Evolutionary conservation across 1,140 invertebrate genomes (phyloP), one percentile per base, ranked within the genome.

Genomic region (Drosophila tristis): DNA sequence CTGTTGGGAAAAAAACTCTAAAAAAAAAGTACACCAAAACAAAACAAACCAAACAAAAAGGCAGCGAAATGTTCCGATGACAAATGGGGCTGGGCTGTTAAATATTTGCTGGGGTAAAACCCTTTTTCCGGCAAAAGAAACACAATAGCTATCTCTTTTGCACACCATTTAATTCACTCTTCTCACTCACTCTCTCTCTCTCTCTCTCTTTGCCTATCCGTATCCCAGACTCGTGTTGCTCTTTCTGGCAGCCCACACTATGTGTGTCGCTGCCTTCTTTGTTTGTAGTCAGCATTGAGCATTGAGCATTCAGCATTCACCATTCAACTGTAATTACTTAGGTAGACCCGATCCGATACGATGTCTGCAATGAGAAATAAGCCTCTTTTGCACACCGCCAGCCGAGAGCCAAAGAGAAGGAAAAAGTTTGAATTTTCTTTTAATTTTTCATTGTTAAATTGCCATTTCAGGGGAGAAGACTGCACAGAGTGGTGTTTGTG

Each of bases 391-490:
- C 60, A 51, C 53, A 55, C 66, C 58, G 43, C 58, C 48, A 39
- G 15, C 31, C 58, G 47, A 49, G 23, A 42, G 51, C 31, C 51
- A 47, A 31, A 85, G 49, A 74, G 74, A 61, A 68, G 73, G 51
- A 60, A 75, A 74, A 77, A 89, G 78, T 89, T 82, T 66, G 75
- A 82, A 84, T 89, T 87, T 82, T 79, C 84, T 76, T 89, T 82
- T 89, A 89, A 87, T 89, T 89, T 89, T 87, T 87, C 82, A 82
- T 89, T 89, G 79, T 87, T 89, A 87, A 87, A 87, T 89, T 89
- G 79, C 84, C 82, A 81, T 87, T 89, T 79, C 51, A 39, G 9
- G 15, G 20, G 7, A 6, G 2, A 1, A 2, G 1, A 15, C 8
- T n/a, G 13, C 1, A 7, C 15, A 1, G 35, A 39, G 35, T 7